phyloP scores from a whole-genome alignment of 2,888 invertebrate species.

The Torymus texanus region DNA sequence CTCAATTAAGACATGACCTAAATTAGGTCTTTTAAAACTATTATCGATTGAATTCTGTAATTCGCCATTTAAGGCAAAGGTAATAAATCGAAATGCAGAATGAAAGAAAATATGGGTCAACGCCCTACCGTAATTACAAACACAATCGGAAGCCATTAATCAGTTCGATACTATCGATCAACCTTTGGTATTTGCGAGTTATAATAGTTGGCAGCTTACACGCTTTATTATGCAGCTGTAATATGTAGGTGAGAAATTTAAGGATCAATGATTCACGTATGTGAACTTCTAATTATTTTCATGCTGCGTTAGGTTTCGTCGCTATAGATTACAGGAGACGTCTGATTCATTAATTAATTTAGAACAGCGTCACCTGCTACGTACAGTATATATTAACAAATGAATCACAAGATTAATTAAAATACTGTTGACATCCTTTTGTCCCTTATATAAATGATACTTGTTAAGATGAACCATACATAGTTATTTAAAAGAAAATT shows the following conservation, averaged over 20 bases:
- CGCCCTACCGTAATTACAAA: neutral
- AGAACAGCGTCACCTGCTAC: no score
- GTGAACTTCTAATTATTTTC: neutral
- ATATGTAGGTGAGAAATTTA: neutral
- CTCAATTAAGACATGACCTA: no score
- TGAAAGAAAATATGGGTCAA: neutral
- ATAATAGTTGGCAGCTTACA: neutral
- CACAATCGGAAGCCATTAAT: slow-evolving; percentile 18
- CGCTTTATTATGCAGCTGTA: neutral
- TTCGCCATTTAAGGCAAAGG: neutral
- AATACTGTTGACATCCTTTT: neutral
- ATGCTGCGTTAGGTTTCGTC: neutral
- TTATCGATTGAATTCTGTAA: no score
- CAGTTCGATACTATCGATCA: slow-evolving; percentile 10
- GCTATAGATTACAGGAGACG: no score
- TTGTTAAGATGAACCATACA: no score
- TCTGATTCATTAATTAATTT: no score
- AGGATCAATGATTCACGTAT: slow-evolving; percentile 15
- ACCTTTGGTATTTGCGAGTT: neutral
- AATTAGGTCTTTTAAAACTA: no score
- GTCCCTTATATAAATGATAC: no score
- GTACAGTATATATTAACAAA: neutral
- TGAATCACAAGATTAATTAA: slow-evolving; percentile 8
- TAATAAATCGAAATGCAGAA: neutral
- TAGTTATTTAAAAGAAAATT: no score